Percentiles rank a stretch among this genome's conserved stretches.
Evolutionary conservation across 2,113 vertebrate genomes (phyloP).

Genomic region (Silurus glanis): DNA sequence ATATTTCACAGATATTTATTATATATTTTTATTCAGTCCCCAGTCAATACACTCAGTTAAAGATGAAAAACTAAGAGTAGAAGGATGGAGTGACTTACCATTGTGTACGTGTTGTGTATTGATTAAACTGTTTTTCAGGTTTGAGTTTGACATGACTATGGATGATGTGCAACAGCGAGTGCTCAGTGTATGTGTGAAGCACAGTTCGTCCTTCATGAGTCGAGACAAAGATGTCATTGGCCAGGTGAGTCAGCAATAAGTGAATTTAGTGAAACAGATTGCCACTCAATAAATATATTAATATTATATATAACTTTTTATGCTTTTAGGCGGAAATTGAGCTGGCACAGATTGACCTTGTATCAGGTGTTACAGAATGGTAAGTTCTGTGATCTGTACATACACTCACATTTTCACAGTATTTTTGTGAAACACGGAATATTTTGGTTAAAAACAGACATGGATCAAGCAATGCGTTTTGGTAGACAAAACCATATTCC

Average conservation of each 20-base stretch:
- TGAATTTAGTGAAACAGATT: not conserved
- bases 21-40: not conserved
- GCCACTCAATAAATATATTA: not conserved
- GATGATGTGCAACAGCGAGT: constrained; percentile 73
- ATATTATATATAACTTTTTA: constrained; percentile 27
- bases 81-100: not conserved
- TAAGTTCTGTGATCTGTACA: constrained; percentile 50
- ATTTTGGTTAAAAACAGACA: not conserved
- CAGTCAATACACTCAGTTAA: not conserved
- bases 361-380: constrained; percentile 70
- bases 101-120: not conserved
- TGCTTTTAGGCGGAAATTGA: constrained; percentile 67
- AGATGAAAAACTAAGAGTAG: not conserved
- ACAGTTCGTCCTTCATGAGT: constrained; percentile 83
- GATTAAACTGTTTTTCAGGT: constrained; percentile 64
- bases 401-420: not conserved
- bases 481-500: not conserved
- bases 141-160: constrained; percentile 82
- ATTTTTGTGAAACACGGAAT: not conserved
- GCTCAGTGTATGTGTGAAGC: constrained; percentile 83
- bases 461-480: not conserved
- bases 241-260: constrained; percentile 72
- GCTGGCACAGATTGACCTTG: constrained; percentile 63
- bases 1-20: not conserved
- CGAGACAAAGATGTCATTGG: constrained; percentile 80